Base-by-base conservation (phyloP, 2,797 vertebrate genomes). In the Onychomys leucogaster region DNA sequence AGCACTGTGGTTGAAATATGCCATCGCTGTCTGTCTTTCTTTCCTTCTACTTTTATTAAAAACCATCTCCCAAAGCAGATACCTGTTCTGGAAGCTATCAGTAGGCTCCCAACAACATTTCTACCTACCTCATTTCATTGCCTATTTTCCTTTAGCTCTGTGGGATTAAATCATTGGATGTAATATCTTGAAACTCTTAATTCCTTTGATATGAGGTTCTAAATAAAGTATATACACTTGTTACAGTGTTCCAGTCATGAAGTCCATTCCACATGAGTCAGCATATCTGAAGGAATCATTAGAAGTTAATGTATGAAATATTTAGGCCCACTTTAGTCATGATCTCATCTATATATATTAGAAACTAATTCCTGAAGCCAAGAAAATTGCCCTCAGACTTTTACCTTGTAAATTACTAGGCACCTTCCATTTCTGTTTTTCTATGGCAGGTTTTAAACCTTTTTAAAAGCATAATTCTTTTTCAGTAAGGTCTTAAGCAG, bases 291-390 rank as follows among this genome's bases (percentile, higher is more conserved):
- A 6, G 10, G 90, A 29, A 94, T 75, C 32, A 89, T 87, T 93
- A 88, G 65, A 92, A 61, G 5, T 82, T 49, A 21, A 37, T 84
- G 11, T 59, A 89, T 86, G 61, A 87, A 71, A 93, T 87, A 57
- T 34, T 96, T 81, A 71, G 90, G 59, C 23, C 81, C 83, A 57
- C 71, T 89, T 89, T 93, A 89, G 41, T 90, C 59, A 93, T 75
- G 83, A 93, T 12, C 43, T 49, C 25, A 83, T 65, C 6, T 93
- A 46, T 3, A 75, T 55, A 85, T 17, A 63, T 71, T 81, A 6
- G 43, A 93, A 94, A 96, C 57, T 71, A 82, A 75, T n/a, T 89
- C 29, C 52, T 89, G 52, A 89, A 93, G 41, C 55, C 49, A 93
- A 71, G 63, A 41, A 89, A 93, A 93, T 55, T 90, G 19, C 41